Conservation (phyloP, 2,797 vertebrate genomes). For the Astyanax mexicanus region DNA sequence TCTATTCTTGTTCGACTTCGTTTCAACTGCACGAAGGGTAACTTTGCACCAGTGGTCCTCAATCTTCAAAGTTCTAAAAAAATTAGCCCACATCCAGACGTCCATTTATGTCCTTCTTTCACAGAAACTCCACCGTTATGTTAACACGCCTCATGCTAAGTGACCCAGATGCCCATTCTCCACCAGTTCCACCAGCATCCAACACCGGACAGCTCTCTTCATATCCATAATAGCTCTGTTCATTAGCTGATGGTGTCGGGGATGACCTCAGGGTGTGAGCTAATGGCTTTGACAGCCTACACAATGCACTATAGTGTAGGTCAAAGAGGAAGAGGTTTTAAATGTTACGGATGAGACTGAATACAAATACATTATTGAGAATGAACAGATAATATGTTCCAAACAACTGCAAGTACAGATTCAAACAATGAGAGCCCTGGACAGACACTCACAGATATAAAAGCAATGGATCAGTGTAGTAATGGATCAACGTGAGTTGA, state of each 20-base stretch:
- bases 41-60: neutral
- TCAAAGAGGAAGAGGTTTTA: neutral
- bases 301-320: neutral
- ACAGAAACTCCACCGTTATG: neutral
- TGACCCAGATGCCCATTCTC: neutral
- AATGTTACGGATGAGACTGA: too few relatives aligned
- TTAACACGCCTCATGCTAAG: neutral
- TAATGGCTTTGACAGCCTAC: neutral
- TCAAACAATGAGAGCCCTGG: too few relatives aligned
- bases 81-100: neutral
- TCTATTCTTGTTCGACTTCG: neutral
- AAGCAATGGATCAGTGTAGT: too few relatives aligned
- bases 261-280: neutral
- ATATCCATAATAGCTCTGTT: neutral
- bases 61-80: neutral
- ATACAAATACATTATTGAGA: too few relatives aligned
- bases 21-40: neutral
- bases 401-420: too few relatives aligned
- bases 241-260: neutral
- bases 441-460: too few relatives aligned
- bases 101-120: neutral
- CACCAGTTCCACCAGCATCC: neutral
- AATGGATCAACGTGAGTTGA: too few relatives aligned
- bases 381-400: too few relatives aligned
- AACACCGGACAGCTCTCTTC: neutral